Percentiles rank a stretch among this genome's conserved stretches.
These are phyloP conservation scores for Drosophila bunnanda DNA, from an alignment of 2,888 invertebrate species.

Conservation along the genomic window DNA sequence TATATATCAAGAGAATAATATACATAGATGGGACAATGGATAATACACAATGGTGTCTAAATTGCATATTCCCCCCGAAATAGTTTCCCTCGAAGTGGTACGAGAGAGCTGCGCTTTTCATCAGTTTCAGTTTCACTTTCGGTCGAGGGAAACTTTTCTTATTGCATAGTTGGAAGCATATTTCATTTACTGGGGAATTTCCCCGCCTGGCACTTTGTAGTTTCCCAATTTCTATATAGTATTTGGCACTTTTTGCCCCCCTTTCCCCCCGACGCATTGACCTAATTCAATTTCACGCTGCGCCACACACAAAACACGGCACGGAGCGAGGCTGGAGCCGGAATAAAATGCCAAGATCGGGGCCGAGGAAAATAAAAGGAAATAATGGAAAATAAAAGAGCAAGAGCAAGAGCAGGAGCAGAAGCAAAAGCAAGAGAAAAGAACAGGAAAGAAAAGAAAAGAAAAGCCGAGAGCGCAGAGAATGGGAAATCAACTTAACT, in stretches of 20 bases:
- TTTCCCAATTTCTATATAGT: constrained; percentile 58
- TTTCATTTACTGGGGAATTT: constrained; percentile 55
- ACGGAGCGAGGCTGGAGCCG: constrained; percentile 8
- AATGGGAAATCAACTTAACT: constrained; percentile 71
- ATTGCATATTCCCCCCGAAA: not conserved
- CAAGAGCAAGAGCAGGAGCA: not conserved
- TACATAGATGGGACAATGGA: too few relatives aligned
- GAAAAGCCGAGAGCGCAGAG: constrained; percentile 16
- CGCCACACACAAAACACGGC: constrained; percentile 54
- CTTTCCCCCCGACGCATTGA: constrained; percentile 62
- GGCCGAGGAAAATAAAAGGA: constrained; percentile 24
- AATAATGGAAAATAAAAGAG: constrained; percentile 15
- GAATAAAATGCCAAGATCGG: constrained; percentile 21
- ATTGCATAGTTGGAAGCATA: constrained; percentile 47
- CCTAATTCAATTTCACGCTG: constrained; percentile 77
- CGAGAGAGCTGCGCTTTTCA: constrained; percentile 2
- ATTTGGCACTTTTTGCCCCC: constrained; percentile 62
- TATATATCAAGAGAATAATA: too few relatives aligned
- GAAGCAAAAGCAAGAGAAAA: constrained; percentile 6
- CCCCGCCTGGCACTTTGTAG: constrained; percentile 31
- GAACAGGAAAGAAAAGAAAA: constrained; percentile 25
- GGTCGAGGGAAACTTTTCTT: constrained; percentile 18
- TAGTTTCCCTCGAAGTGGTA: not conserved
- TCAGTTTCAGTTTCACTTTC: constrained; percentile 32
- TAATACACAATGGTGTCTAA: not conserved